Evolutionary conservation across 2,113 vertebrate species (phyloP).

Genomic region (Salminus brasiliensis): DNA sequence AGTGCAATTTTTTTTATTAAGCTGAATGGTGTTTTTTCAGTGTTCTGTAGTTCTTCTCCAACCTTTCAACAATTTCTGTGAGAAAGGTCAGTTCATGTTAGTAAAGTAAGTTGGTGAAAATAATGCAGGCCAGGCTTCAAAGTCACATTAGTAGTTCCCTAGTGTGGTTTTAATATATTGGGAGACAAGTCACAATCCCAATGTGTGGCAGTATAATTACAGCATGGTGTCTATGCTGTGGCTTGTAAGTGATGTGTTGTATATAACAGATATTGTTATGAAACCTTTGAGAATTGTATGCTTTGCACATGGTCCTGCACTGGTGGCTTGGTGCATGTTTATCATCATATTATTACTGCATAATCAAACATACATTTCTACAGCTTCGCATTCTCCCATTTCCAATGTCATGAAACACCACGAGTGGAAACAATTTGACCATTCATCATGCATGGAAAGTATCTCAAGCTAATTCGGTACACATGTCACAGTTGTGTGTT

Average conservation of each 20-base stretch:
- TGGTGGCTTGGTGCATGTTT: slow-evolving; percentile 31
- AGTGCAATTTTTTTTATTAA: no score
- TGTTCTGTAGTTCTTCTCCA: no score
- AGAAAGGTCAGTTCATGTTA: no score
- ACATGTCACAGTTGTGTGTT: slow-evolving; percentile 36
- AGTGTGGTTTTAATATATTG: neutral
- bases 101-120: no score
- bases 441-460: slow-evolving; percentile 32
- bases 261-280: slow-evolving; percentile 1
- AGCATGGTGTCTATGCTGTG: neutral
- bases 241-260: neutral
- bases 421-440: slow-evolving; percentile 42
- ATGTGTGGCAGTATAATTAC: neutral
- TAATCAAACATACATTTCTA: slow-evolving; percentile 33
- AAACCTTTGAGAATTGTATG: slow-evolving; percentile 16
- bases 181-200: no score
- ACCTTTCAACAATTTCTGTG: neutral
- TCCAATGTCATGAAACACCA: slow-evolving; percentile 12
- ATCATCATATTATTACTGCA: slow-evolving; percentile 37
- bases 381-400: slow-evolving; percentile 16
- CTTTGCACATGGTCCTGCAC: slow-evolving; percentile 13
- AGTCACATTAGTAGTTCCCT: neutral
- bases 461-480: slow-evolving; percentile 34
- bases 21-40: no score
- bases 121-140: no score